Conservation (phyloP, 92 coral and sea anemone species). For the Zoanthus solanderi region DNA sequence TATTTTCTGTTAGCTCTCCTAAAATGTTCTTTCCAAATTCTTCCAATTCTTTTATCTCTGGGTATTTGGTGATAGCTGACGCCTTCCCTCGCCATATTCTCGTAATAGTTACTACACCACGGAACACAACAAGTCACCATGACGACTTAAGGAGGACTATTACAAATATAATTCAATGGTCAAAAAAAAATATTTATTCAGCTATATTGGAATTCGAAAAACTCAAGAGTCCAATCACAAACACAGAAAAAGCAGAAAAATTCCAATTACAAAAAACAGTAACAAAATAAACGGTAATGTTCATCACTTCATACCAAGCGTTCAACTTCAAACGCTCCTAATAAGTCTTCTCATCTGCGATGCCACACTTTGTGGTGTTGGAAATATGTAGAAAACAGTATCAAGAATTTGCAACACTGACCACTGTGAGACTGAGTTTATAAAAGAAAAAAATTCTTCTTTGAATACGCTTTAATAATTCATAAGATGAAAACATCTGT, state of each 20-base stretch:
- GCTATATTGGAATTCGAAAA: neutral
- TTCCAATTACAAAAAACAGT: too few relatives aligned
- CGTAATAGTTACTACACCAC: slow-evolving; percentile 36
- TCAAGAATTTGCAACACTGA: too few relatives aligned
- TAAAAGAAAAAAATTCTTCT: too few relatives aligned
- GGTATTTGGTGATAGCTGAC: slow-evolving; percentile 36
- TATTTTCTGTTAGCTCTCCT: neutral
- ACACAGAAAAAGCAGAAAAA: neutral
- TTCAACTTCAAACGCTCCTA: too few relatives aligned
- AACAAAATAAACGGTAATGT: neutral
- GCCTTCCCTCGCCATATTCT: slow-evolving; percentile 25
- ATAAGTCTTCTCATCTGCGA: too few relatives aligned
- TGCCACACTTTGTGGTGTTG: too few relatives aligned
- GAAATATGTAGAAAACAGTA: too few relatives aligned
- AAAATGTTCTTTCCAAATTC: neutral
- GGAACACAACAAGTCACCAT: slow-evolving; percentile 41
- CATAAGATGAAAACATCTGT: too few relatives aligned
- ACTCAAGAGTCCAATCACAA: neutral
- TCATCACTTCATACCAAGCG: too few relatives aligned
- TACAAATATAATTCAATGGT: neutral
- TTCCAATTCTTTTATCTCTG: neutral
- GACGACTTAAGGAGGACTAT: neutral
- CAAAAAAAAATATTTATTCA: too few relatives aligned
- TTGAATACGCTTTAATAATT: too few relatives aligned
- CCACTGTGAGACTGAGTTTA: neutral